Evolutionary conservation across 2,888 invertebrate genomes (phyloP).

Genomic region (Cataglyphis livida): DNA sequence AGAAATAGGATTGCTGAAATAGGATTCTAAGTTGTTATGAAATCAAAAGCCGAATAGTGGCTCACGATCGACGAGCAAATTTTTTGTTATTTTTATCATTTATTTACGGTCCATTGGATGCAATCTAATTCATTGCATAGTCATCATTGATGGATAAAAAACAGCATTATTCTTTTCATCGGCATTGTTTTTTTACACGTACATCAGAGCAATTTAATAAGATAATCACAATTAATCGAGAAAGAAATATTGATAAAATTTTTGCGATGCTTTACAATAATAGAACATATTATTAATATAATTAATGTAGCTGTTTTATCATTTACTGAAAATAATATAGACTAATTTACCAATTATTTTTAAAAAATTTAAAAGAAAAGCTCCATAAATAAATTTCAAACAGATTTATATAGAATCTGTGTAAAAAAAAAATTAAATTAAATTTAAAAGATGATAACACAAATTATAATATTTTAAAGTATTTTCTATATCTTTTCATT

Average conservation of each 20-base stretch:
- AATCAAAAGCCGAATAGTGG: constrained; percentile 22
- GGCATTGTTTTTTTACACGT: background rate
- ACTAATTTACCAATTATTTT: background rate
- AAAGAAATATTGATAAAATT: background rate
- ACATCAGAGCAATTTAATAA: background rate
- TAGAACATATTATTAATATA: background rate
- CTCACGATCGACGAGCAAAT: background rate
- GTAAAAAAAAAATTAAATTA: background rate
- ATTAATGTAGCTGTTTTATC: background rate
- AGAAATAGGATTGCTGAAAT: constrained; percentile 6
- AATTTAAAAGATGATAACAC: background rate
- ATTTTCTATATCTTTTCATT: background rate
- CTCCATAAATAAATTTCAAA: background rate
- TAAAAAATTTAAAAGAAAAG: background rate
- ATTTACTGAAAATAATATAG: background rate
- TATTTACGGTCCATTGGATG: constrained; percentile 31
- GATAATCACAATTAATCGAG: background rate
- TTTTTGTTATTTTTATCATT: constrained; percentile 45
- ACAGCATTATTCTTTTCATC: background rate
- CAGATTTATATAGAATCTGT: background rate
- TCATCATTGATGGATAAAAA: background rate
- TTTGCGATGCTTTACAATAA: background rate
- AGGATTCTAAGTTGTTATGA: background rate
- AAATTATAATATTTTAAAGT: background rate
- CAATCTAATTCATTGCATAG: constrained; percentile 36